phyloP scores from a whole-genome alignment of 2,113 vertebrate species.

The Oncorhynchus mykiss region DNA sequence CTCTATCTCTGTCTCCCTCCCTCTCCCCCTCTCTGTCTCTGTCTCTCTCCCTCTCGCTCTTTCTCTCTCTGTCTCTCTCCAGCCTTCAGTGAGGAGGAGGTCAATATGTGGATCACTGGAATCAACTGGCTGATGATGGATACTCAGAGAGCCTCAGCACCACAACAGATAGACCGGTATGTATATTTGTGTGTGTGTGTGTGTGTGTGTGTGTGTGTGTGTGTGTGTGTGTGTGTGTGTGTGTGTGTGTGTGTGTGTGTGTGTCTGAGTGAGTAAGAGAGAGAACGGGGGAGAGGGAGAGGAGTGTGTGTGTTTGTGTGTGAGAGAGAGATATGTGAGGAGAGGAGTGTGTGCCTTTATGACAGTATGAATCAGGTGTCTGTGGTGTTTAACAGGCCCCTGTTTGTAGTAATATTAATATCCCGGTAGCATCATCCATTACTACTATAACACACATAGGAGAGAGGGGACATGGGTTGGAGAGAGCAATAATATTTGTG shows the following conservation, averaged over 20 bases:
- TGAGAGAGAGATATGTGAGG: neutral
- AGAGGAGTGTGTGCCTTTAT: constrained; percentile 23
- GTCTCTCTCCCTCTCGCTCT: too few species aligned
- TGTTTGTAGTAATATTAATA: too few species aligned
- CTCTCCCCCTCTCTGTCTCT: too few species aligned
- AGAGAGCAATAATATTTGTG: neutral
- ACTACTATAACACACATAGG: neutral
- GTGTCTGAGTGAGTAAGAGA: too few species aligned
- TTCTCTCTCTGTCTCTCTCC: constrained; percentile 13
- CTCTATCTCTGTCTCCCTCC: too few species aligned
- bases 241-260: too few species aligned
- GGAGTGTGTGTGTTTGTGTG: neutral
- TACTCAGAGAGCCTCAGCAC: constrained; percentile 77
- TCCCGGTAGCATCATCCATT: too few species aligned
- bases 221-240: too few species aligned
- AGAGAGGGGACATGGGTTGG: neutral
- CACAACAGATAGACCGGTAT: constrained; percentile 80
- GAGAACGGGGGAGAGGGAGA: too few species aligned
- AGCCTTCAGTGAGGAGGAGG: constrained; percentile 87
- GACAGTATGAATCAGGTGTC: constrained; percentile 16
- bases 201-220: too few species aligned
- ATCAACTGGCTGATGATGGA: constrained; percentile 82
- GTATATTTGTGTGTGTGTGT: neutral
- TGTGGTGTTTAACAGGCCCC: too few species aligned
- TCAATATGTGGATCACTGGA: constrained; percentile 81